Percentiles rank a stretch among this genome's conserved stretches.
Evolutionary conservation across 2,888 invertebrate species (phyloP).

Genomic region (Pandemis corylana): DNA sequence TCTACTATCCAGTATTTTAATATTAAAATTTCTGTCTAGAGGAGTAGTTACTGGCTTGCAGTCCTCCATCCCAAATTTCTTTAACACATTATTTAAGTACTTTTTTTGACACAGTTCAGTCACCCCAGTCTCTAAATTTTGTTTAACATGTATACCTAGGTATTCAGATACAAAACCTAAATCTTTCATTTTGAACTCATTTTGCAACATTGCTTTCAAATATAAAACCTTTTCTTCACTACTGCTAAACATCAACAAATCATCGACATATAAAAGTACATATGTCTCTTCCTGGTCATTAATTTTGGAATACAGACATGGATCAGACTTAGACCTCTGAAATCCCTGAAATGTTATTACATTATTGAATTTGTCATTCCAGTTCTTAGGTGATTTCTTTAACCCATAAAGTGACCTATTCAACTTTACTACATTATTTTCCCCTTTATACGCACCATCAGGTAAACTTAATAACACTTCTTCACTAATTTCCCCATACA

Average conservation of each 20-base stretch:
- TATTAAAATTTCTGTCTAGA: constrained; percentile 44
- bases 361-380: constrained; percentile 42
- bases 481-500: constrained; percentile 21
- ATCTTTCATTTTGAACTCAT: constrained; percentile 46
- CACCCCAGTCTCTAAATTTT: constrained; percentile 37
- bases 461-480: constrained; percentile 33
- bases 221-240: constrained; percentile 22
- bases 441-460: constrained; percentile 32
- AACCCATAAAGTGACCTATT: constrained; percentile 42
- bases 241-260: constrained; percentile 36
- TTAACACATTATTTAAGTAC: constrained; percentile 36
- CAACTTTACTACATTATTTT: constrained; percentile 40
- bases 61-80: constrained; percentile 44
- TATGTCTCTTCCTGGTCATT: constrained; percentile 21
- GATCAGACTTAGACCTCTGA: constrained; percentile 35
- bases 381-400: constrained; percentile 39
- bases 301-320: constrained; percentile 36
- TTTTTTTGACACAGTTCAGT: constrained; percentile 42
- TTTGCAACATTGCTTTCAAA: constrained; percentile 25
- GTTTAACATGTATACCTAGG: constrained; percentile 44
- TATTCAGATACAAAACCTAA: constrained; percentile 42
- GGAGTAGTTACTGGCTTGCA: constrained; percentile 43
- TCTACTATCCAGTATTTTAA: constrained; percentile 27
- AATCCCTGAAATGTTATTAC: constrained; percentile 37
- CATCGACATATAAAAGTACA: constrained; percentile 42